Evolutionary conservation across 2,888 invertebrate species (phyloP), one percentile per base, ranked within the genome.

Genomic region (Fragum sueziense): DNA sequence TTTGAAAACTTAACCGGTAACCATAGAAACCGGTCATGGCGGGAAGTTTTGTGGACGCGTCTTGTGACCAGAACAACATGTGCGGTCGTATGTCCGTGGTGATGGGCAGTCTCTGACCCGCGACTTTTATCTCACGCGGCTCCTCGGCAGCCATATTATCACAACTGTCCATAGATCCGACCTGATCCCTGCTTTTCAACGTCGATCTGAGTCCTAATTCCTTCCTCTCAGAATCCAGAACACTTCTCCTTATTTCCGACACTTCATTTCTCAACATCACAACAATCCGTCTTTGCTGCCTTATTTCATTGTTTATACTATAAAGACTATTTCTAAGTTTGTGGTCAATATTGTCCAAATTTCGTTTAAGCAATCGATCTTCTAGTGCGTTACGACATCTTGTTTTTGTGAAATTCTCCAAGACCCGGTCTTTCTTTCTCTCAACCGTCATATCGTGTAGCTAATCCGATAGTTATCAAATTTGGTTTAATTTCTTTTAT

Each of bases 1-100:
- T 54, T 57, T 79, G 72, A 4, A 74, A 34, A 25, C 67, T 72
- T 11, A 74, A 41, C 29, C 70, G 69, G 70, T 78, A 82, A 14
- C 82, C 84, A 70, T 80, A 80, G 59, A 80, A 82, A 61, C 72
- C 73, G 11, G 76, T 79, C 59, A 74, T 57, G 4, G 73, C 71
- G 17, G 82, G 79, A 14, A 82, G 33, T 25, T 80, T 77, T 1
- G 82, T 84, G 2, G 84, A 84, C 3, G 78, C 76, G 74, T 84
- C 84, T 37, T 82, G 84, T 22, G 82, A 84, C 84, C 84, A 84
- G 47, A 84, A 80, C 62, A 62, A 80, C 78, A 80, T 80, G 27
- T 76, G 76, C 2, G 80, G 80, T 34, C 65, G 65, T 9, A 65
- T 65, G 31, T 65, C 65, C 41, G 65, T 34, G 37, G 65, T 65